A percentile compares a stretch with the other conserved stretches of the same genome.
Evolutionary conservation across 2,797 vertebrate species (phyloP).

Genomic region (Halcyon smyrnensis): DNA sequence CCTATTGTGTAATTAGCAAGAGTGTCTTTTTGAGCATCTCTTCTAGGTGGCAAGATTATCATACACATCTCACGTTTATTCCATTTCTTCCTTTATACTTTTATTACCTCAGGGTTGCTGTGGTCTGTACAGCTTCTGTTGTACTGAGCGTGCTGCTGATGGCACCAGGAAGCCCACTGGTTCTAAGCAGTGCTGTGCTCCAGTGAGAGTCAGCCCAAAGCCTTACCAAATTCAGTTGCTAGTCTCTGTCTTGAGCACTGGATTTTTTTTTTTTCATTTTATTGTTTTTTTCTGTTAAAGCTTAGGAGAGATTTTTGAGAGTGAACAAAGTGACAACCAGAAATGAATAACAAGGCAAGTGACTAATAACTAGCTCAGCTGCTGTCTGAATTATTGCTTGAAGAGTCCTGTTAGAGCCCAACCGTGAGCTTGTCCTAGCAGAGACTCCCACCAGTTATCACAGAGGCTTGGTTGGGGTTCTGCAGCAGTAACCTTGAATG

Average conservation of each 20-base stretch:
- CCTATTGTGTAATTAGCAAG: constrained; percentile 61
- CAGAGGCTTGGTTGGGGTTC: neutral
- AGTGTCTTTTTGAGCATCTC: constrained; percentile 15
- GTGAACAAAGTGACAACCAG: neutral
- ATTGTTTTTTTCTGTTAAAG: neutral
- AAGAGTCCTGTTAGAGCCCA: neutral
- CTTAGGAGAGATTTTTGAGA: neutral
- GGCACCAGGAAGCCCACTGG: neutral
- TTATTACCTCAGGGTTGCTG: constrained; percentile 60
- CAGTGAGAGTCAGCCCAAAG: constrained; percentile 40
- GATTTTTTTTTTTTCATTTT: neutral
- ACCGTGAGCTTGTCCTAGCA: neutral
- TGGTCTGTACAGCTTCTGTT: constrained; percentile 21
- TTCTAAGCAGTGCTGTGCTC: neutral
- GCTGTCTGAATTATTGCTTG: neutral
- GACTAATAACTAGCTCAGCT: constrained; percentile 2
- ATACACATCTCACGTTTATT: neutral
- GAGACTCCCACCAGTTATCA: neutral
- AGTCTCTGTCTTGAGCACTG: constrained; percentile 52
- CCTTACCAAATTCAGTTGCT: constrained; percentile 60
- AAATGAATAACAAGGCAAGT: neutral
- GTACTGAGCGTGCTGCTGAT: neutral
- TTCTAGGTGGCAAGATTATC: constrained; percentile 16
- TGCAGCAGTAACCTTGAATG: neutral
- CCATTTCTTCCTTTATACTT: constrained; percentile 12